Base-by-base conservation (phyloP, 2,113 vertebrate genomes). In the Pleuronectes platessa region DNA sequence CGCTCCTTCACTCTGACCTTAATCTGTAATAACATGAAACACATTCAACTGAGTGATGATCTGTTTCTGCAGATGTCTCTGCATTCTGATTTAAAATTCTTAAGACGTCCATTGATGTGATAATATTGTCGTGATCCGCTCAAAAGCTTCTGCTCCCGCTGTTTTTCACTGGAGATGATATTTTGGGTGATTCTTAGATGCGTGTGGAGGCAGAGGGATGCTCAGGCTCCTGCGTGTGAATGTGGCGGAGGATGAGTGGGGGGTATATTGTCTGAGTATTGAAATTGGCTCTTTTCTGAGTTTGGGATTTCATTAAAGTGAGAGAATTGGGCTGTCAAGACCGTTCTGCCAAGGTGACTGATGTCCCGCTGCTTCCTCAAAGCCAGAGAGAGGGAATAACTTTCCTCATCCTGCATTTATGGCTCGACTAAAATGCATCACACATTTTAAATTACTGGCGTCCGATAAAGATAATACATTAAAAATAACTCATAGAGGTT, bases 221-320 rank as follows among this genome's bases (percentile, higher is more conserved):
- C 35, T 26, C 45, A 47, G 15, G 65, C 55, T 56, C 55, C 63
- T 90, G 31, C 31, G 1, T 31, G 83, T 69, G 74, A 83, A 78
- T 78, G 42, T 68, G 61, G 45, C 63, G 14, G 71, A 68, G 81
- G 59, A 78, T 64, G 61, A 76, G 51, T 74, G 80, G 83, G 58
- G 65, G 79, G 37, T 86, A 89, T 85, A 88, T 92, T 85, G 84
- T 85, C 40, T 75, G 73, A 79, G 83, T 71, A 82, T 84, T 81
- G 60, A 83, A 91, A 91, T 87, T 63, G 81, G 55, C 37, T 86
- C 70, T 80, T 87, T 86, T 86, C 76, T 65, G 79, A 81, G 59
- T 69, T 31, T 78, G 49, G 68, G 82, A 90, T 92, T 92, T 92
- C 82, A 92, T 93, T 90, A 90, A 83, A 88, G 81, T 84, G 76